A percentile compares a stretch with the other conserved stretches of the same genome.
These are phyloP conservation scores for Rhagologus leucostigma DNA, from an alignment of 2,113 vertebrate genomes.

Conservation along the genomic window DNA sequence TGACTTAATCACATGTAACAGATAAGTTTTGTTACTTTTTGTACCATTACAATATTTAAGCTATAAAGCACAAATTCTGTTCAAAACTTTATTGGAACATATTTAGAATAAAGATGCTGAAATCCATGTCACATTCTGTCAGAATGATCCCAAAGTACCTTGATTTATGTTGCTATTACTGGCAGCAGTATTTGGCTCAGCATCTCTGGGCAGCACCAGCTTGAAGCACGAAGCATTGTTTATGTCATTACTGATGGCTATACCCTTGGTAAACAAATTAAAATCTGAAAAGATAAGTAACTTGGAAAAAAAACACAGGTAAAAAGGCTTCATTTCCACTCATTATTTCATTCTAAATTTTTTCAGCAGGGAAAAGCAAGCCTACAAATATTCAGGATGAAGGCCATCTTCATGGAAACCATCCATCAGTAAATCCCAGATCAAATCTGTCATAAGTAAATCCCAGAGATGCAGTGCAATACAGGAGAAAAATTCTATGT, in stretches of 20 bases:
- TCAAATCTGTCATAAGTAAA: not conserved
- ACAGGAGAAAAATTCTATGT: not conserved
- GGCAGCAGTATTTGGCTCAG: not conserved
- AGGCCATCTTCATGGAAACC: not conserved
- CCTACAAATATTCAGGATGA: not conserved
- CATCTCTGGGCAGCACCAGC: not conserved
- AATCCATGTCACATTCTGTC: not conserved
- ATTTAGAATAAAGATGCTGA: not conserved
- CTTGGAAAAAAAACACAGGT: not conserved
- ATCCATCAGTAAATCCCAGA: not conserved
- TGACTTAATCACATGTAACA: not conserved
- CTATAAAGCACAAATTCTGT: not conserved
- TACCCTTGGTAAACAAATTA: not conserved
- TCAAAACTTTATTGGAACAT: not conserved
- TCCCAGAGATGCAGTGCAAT: not conserved
- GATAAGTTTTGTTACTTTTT: not conserved
- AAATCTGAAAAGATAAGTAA: not conserved
- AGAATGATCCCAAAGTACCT: not conserved
- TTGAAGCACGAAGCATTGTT: not conserved
- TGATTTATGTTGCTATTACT: not conserved
- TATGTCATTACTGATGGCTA: not conserved
- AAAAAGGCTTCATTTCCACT: not conserved
- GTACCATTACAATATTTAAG: not conserved
- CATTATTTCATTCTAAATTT: not conserved
- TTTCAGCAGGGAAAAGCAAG: not conserved